Base-by-base conservation (phyloP, 2,797 vertebrate genomes). In the Notoglanidium macrostoma region DNA sequence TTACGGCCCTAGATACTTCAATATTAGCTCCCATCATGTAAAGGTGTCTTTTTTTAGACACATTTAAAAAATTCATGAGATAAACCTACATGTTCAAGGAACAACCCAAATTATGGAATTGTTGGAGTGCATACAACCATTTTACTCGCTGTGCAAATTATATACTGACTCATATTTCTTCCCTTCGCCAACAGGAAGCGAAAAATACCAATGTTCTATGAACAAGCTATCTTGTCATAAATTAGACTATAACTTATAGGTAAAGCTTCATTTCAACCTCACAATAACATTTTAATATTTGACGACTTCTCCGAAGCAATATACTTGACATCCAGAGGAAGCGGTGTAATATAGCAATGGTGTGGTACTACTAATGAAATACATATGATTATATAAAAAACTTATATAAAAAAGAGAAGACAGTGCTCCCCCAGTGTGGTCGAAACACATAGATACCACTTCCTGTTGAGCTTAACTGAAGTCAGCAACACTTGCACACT, bases 381-480 rank as follows among this genome's bases (percentile, higher is more conserved):
- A 5, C 3, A n/a, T 63, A 63, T 35, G 17, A 35, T 55, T 55
- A 63, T 5, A 63, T 63, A n/a, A 7, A 57, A 57, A 57, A 0
- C 17, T n/a, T 63, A n/a, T n/a, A n/a, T n/a, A n/a, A n/a, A n/a
- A n/a, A n/a, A 8, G 6, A 63, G 23, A 81, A 63, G 11, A n/a
- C 5, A n/a, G 29, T 23, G 54, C 19, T 23, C 9, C 21, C 35
- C 12, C 78, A 63, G 46, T 54, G 63, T 68, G 70, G 44, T 83
- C 77, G 32, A 74, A 49, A 67, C 11, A 29, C 44, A 87, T 51
- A 76, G n/a, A 65, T 49, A 84, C 81, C 86, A 87, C 73, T 84
- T 87, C 86, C 86, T 78, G 72, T 70, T 78, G n/a, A 67, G 59
- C 40, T 55, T 29, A 87, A 78, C 81, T 84, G 81, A 57, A 84